Evolutionary conservation across 1,140 invertebrate species (phyloP).

Genomic region (Lordiphosa stackelbergi): DNA sequence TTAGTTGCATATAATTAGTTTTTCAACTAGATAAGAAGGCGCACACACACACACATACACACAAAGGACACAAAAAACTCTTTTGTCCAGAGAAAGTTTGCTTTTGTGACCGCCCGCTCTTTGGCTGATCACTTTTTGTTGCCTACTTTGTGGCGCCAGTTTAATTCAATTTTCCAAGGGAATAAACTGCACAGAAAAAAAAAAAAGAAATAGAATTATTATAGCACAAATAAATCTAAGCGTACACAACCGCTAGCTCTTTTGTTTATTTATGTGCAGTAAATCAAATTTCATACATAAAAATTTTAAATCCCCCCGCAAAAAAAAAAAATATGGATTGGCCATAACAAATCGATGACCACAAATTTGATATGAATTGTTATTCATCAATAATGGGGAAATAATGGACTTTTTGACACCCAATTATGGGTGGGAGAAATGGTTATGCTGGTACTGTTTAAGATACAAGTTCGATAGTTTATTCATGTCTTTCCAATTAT

Average conservation of each 20-base stretch:
- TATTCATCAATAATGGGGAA: too few species aligned
- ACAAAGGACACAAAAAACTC: conserved; percentile 1
- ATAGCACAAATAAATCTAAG: conserved; percentile 13
- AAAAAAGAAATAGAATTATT: conserved; percentile 23
- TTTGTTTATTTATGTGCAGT: conserved; percentile 10
- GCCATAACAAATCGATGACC: conserved; percentile 4
- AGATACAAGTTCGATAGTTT: too few species aligned
- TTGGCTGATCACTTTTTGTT: too few species aligned
- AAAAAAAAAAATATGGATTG: conserved; percentile 1
- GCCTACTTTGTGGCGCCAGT: conserved; percentile 11
- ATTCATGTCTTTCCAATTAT: too few species aligned
- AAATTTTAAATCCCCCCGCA: not conserved
- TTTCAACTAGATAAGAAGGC: conserved; percentile 23
- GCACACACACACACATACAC: not conserved
- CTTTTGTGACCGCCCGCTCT: too few species aligned
- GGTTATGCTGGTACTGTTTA: too few species aligned
- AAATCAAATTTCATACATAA: conserved; percentile 12
- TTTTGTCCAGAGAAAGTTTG: too few species aligned
- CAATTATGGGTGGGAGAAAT: too few species aligned
- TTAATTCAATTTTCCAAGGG: conserved; percentile 42
- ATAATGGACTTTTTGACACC: too few species aligned
- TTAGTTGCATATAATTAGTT: conserved; percentile 42
- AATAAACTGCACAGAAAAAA: conserved; percentile 36
- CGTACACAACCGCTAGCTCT: too few species aligned
- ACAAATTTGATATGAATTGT: conserved; percentile 1